Evolutionary conservation across 1,140 invertebrate species (phyloP).

Genomic region (Delia radicum): DNA sequence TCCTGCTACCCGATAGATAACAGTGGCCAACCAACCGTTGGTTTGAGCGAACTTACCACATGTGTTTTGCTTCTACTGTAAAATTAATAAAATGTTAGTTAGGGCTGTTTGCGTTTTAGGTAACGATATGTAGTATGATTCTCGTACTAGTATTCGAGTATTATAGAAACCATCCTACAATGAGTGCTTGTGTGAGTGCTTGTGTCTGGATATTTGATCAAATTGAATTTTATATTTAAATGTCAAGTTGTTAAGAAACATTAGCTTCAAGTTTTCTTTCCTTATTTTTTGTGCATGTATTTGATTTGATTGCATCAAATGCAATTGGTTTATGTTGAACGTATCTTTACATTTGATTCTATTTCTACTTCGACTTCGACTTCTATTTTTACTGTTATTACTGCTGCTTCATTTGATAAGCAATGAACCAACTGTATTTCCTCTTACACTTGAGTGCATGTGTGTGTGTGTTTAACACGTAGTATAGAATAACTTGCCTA

Average conservation of each 20-base stretch:
- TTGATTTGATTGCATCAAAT: slow-evolving; percentile 23
- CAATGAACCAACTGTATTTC: slow-evolving; percentile 22
- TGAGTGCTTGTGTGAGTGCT: not conserved
- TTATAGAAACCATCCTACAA: too few species aligned
- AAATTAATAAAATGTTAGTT: too few species aligned
- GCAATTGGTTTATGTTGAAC: slow-evolving; percentile 21
- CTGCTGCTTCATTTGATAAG: slow-evolving; percentile 20
- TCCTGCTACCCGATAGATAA: too few species aligned
- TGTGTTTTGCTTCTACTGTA: too few species aligned
- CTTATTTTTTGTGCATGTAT: not conserved
- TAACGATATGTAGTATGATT: too few species aligned
- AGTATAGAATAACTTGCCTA: too few species aligned
- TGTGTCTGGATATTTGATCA: slow-evolving; percentile 16
- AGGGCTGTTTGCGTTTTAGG: too few species aligned
- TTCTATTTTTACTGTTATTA: not conserved
- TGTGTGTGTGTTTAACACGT: not conserved
- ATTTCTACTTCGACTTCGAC: not conserved
- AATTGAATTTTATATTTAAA: slow-evolving; percentile 26
- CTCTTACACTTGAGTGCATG: not conserved
- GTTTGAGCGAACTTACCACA: too few species aligned
- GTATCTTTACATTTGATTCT: slow-evolving; percentile 8
- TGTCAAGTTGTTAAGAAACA: slow-evolving; percentile 25
- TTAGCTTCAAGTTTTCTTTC: slow-evolving; percentile 10
- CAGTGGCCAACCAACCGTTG: too few species aligned
- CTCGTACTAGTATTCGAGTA: too few species aligned